Evolutionary conservation across 2,888 invertebrate genomes (phyloP).

Genomic region (Hypomecis atomaria): DNA sequence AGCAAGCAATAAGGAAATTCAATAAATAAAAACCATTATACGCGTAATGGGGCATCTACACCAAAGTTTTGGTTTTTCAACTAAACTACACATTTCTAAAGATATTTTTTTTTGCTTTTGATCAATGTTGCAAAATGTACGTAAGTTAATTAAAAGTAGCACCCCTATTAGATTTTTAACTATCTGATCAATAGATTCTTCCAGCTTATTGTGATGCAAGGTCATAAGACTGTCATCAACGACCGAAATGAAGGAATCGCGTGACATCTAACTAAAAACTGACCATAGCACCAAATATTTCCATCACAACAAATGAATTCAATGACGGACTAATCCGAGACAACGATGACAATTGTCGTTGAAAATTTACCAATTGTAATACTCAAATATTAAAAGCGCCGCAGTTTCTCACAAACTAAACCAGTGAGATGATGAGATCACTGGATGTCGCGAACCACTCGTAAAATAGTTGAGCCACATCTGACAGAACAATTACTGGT

Average conservation of each 20-base stretch:
- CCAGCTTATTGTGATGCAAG: constrained; percentile 14
- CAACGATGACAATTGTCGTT: constrained; percentile 24
- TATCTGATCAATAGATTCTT: constrained; percentile 12
- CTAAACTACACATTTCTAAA: no score
- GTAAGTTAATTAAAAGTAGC: no score
- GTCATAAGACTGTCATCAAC: constrained; percentile 13
- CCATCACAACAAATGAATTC: constrained; percentile 40
- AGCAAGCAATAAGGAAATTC: constrained; percentile 20
- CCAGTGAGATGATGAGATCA: constrained; percentile 43
- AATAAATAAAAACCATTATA: constrained; percentile 20
- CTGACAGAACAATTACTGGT: constrained; percentile 36
- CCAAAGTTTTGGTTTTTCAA: no score
- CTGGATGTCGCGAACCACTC: constrained; percentile 18
- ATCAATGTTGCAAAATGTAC: no score
- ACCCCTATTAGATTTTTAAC: constrained; percentile 14
- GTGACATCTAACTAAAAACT: constrained; percentile 34
- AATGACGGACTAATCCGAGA: constrained; percentile 33
- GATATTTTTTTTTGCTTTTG: no score
- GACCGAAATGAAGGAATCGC: constrained; percentile 33
- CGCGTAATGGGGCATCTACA: neutral
- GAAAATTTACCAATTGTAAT: constrained; percentile 38
- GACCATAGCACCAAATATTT: constrained; percentile 25
- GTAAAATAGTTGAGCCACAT: constrained; percentile 25
- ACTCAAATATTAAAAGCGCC: constrained; percentile 31
- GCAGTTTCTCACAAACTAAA: constrained; percentile 36